A percentile compares a stretch with the other conserved stretches of the same genome.
Evolutionary conservation across 2,113 vertebrate genomes (phyloP).

Genomic region (Amblyopsis rosae): DNA sequence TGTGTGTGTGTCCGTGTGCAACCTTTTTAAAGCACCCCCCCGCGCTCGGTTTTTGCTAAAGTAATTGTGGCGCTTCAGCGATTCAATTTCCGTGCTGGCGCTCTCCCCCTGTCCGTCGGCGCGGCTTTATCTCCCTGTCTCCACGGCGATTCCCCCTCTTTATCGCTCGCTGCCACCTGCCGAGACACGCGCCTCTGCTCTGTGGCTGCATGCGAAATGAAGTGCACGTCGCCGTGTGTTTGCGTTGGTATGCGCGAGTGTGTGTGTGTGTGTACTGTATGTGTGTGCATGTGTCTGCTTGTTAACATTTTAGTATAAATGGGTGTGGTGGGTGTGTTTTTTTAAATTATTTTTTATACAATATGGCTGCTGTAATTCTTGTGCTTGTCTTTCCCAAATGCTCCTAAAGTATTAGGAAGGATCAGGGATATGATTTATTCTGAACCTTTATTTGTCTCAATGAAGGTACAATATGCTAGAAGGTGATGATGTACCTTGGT

Average conservation of each 20-base stretch:
- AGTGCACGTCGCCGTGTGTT: conserved; percentile 41
- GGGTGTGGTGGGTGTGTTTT: not conserved
- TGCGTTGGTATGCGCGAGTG: conserved; percentile 29
- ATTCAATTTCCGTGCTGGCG: conserved; percentile 88
- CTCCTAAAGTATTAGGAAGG: too few relatives aligned
- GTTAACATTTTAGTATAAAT: not conserved
- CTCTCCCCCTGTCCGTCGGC: conserved; percentile 77
- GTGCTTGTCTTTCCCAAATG: not conserved
- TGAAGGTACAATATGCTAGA: conserved; percentile 16
- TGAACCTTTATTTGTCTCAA: too few relatives aligned
- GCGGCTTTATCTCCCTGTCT: conserved; percentile 82
- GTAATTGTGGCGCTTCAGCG: conserved; percentile 86
- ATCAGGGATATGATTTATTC: too few relatives aligned
- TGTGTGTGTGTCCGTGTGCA: conserved; percentile 16
- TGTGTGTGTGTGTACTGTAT: conserved; percentile 6
- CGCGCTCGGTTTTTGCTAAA: conserved; percentile 66
- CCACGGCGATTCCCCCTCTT: conserved; percentile 81
- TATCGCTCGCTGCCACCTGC: conserved; percentile 85
- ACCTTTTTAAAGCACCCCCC: conserved; percentile 32
- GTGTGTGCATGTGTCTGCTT: not conserved
- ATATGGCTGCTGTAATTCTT: not conserved
- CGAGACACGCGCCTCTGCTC: conserved; percentile 55
- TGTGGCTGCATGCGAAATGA: conserved; percentile 61
- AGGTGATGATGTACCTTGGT: conserved; percentile 12
- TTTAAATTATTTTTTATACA: not conserved